A percentile compares a stretch with the other conserved stretches of the same genome.
Conservation (phyloP, 2,888 invertebrate species). For the Ganaspis brasiliensis region DNA sequence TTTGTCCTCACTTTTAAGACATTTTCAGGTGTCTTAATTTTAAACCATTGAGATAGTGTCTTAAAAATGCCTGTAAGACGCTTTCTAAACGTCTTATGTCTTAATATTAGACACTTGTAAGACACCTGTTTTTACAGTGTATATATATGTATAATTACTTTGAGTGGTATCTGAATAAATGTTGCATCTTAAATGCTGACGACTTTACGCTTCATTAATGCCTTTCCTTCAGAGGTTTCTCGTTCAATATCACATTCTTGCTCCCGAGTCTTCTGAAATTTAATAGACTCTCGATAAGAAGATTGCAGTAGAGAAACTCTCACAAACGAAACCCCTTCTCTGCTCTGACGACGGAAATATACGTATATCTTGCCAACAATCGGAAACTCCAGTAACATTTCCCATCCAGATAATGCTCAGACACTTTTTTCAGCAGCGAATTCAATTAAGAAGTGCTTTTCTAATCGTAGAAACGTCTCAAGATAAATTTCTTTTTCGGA, state of each 20-base stretch:
- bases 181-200: conserved; percentile 13
- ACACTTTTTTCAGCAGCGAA: conserved; percentile 30
- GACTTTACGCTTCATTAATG: conserved; percentile 24
- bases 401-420: conserved; percentile 28
- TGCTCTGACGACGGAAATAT: conserved; percentile 24
- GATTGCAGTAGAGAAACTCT: conserved; percentile 22
- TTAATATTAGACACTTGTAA: too few species aligned
- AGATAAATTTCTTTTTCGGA: conserved; percentile 19
- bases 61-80: too few species aligned
- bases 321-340: conserved; percentile 20
- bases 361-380: conserved; percentile 18
- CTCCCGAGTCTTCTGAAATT: conserved; percentile 14
- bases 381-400: conserved; percentile 40
- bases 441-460: conserved; percentile 36
- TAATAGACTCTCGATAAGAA: conserved; percentile 31
- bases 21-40: too few species aligned
- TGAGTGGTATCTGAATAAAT: not conserved
- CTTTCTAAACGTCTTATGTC: too few species aligned
- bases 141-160: conserved; percentile 3
- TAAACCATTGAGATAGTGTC: too few species aligned
- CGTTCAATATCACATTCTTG: conserved; percentile 31
- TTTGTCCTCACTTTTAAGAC: too few species aligned
- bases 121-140: too few species aligned
- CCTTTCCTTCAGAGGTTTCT: conserved; percentile 1
- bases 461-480: conserved; percentile 33